Conservation (phyloP, 2,797 vertebrate species). For the Salarias fasciatus region DNA sequence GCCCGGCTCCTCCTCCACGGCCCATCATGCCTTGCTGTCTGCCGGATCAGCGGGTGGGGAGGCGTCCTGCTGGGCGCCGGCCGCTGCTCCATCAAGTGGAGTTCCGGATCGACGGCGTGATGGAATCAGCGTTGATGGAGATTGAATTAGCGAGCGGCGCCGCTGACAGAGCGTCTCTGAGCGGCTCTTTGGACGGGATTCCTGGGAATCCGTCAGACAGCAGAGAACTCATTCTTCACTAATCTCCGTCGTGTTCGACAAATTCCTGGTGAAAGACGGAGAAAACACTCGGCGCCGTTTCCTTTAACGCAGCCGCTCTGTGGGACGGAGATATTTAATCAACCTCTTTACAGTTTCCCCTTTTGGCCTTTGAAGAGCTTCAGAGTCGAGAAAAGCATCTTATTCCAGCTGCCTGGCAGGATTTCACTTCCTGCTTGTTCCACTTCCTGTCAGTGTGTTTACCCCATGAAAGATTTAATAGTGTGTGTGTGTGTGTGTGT, state of each 20-base stretch:
- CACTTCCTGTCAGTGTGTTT: not conserved
- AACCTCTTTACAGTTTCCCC: not conserved
- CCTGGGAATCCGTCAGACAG: constrained; percentile 19
- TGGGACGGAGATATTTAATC: not conserved
- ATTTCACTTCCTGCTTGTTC: constrained; percentile 21
- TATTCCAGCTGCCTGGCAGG: not conserved
- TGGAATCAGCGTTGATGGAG: constrained; percentile 36
- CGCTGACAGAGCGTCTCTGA: constrained; percentile 18
- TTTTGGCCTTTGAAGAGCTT: not conserved
- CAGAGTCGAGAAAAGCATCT: not conserved
- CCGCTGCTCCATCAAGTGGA: no score
- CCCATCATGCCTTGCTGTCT: constrained; percentile 22
- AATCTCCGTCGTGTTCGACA: constrained; percentile 5
- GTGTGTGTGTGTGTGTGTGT: no score
- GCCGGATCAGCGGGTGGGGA: constrained; percentile 39
- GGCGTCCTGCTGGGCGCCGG: constrained; percentile 9
- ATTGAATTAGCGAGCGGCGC: constrained; percentile 22
- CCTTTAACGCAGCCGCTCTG: not conserved
- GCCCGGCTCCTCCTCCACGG: constrained; percentile 33
- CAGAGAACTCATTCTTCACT: constrained; percentile 12
- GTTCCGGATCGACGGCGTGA: constrained; percentile 1
- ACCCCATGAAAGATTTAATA: constrained; percentile 14
- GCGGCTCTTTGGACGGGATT: constrained; percentile 17
- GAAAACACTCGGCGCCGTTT: not conserved
- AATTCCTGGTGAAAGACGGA: not conserved